phyloP scores from a whole-genome alignment of 2,113 vertebrate genomes.

The Raja brachyura region DNA sequence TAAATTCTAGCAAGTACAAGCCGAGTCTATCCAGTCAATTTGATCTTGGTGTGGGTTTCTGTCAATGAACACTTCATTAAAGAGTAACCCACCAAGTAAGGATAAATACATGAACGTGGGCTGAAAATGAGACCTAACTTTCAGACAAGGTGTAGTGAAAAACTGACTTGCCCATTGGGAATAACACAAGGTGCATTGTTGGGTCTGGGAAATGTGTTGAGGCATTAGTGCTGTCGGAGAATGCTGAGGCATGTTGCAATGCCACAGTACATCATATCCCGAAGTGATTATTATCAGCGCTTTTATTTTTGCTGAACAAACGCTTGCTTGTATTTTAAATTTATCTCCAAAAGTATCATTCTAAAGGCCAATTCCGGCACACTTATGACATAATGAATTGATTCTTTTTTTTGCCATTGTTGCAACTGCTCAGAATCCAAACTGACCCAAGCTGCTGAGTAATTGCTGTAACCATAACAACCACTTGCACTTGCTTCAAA shows the following conservation, averaged over 20 bases:
- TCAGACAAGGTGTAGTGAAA: background rate
- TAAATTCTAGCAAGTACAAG: too few relatives aligned
- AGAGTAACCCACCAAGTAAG: background rate
- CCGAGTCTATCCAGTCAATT: too few relatives aligned
- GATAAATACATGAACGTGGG: background rate
- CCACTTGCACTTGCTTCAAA: background rate
- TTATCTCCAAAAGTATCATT: background rate
- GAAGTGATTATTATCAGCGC: background rate
- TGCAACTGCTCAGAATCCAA: background rate
- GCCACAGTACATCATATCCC: background rate
- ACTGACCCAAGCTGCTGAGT: background rate
- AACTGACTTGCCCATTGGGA: background rate
- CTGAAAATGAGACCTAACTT: background rate
- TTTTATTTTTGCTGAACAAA: background rate
- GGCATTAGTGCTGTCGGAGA: background rate
- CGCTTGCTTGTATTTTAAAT: background rate
- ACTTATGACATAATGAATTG: constrained; percentile 4
- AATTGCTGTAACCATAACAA: constrained; percentile 22
- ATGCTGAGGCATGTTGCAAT: background rate
- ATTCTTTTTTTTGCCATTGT: background rate
- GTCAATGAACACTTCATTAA: background rate
- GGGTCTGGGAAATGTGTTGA: background rate
- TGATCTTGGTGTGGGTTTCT: background rate
- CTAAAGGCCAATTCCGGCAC: background rate
- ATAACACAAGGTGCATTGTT: background rate